Base-by-base conservation (phyloP, 1,140 invertebrate genomes). In the Aphidius ervi region DNA sequence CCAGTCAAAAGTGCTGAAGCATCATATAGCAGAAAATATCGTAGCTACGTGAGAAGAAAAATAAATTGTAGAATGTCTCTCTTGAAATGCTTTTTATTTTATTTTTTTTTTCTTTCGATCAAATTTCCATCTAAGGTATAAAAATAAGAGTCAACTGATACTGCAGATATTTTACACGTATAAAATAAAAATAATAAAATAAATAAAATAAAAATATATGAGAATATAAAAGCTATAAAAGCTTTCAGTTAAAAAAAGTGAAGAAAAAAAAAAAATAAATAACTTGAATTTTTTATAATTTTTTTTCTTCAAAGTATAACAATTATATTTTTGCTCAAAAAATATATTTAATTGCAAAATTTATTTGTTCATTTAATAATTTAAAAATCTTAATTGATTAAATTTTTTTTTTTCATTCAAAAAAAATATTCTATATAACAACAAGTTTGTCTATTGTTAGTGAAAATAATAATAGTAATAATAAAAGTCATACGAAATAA, bases 41-140 rank as follows among this genome's bases (percentile, higher is more conserved):
- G 23, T 31, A 31, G 4, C 2, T 31, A 31, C 23, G 23, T 31
- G 23, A 31, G 23, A 31, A 3, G 42, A 10, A 43, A 43, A 43
- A 43, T 43, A 43, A 31, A 31, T 31, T 31, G 23, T 31, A 31
- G 23, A 40, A 23, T 52, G 37, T 31, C 52, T 10, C 6, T 52
- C 23, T 31, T 31, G 2, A 4, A 31, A 31, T 3, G 23, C 23
- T 4, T 31, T 31, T 43, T 43, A 3, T 43, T 43, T 43, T 8
- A 3, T 43, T 43, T 43, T 43, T 10, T 41, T 41, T 42, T 59
- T 59, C 53, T 59, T 54, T 59, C 58, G 58, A 59, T 59, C 48
- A 40, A 59, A 59, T 59, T 59, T 59, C 58, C 58, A 46, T 45
- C 9, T 43, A 16, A 50, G 57, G 46, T n/a, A 46, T 52, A 37